Conservation (phyloP, 2,797 vertebrate genomes). For the Enteromius argenteus region DNA sequence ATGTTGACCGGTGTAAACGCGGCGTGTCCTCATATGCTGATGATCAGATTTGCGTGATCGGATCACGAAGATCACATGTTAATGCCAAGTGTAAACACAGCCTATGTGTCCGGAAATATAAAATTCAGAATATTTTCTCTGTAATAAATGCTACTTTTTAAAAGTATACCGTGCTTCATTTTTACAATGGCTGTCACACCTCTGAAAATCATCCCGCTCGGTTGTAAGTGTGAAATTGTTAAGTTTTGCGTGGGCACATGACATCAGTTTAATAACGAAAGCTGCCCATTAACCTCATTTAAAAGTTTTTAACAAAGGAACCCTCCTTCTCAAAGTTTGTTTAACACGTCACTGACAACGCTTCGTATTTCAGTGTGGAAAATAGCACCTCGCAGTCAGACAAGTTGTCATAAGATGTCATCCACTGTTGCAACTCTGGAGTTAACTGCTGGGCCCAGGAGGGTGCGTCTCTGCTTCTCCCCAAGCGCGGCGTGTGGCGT, state of each 20-base stretch:
- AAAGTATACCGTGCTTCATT: neutral
- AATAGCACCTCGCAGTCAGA: constrained; percentile 53
- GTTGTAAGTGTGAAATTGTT: constrained; percentile 1
- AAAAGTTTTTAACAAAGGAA: constrained; percentile 44
- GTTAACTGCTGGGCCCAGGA: constrained; percentile 49
- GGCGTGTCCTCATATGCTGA: no score
- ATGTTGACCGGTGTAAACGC: no score
- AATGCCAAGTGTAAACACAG: no score
- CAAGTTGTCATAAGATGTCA: constrained; percentile 49
- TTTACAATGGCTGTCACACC: neutral
- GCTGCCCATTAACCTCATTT: constrained; percentile 21
- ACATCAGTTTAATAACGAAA: constrained; percentile 27
- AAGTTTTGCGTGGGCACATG: constrained; percentile 7
- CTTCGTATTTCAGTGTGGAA: constrained; percentile 49
- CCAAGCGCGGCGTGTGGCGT: constrained; percentile 33
- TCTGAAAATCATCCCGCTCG: neutral
- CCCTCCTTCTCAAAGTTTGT: constrained; percentile 43
- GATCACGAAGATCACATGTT: no score
- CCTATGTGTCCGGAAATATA: neutral
- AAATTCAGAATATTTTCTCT: neutral
- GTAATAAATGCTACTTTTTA: neutral
- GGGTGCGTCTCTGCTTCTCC: constrained; percentile 22
- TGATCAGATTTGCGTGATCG: no score
- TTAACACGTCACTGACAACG: constrained; percentile 43
- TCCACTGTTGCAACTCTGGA: constrained; percentile 45